Evolutionary conservation across 2,113 vertebrate genomes (phyloP).

Genomic region (Galeopterus variegatus): DNA sequence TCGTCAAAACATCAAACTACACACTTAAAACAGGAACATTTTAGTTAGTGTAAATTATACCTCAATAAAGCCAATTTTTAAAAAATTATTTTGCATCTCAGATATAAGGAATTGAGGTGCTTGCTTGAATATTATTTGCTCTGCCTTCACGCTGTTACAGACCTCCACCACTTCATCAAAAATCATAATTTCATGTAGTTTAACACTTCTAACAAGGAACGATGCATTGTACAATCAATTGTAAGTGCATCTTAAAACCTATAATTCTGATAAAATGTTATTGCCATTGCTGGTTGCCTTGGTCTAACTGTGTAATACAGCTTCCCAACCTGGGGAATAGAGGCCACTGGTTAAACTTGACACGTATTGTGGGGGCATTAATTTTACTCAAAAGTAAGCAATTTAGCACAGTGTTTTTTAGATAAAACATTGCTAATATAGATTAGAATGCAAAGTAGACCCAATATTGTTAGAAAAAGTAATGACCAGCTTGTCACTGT

Average conservation of each 20-base stretch:
- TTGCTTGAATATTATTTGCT: background rate
- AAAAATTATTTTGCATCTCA: background rate
- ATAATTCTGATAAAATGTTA: background rate
- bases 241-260: background rate
- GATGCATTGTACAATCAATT: background rate
- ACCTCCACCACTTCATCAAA: background rate
- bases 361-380: background rate
- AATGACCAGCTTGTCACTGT: background rate
- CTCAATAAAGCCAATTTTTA: background rate
- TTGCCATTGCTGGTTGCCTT: background rate
- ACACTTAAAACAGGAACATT: background rate
- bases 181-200: background rate
- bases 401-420: background rate
- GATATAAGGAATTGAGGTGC: background rate
- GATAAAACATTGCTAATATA: background rate
- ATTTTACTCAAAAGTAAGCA: background rate
- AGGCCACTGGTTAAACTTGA: too few relatives aligned
- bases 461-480: background rate
- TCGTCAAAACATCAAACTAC: background rate
- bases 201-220: background rate
- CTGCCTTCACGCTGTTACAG: background rate
- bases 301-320: background rate
- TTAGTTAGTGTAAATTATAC: background rate
- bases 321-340: background rate
- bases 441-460: background rate